These are phyloP conservation scores for Macrosiphum euphorbiae DNA, from an alignment of 2,888 invertebrate genomes.

Conservation along the genomic window DNA sequence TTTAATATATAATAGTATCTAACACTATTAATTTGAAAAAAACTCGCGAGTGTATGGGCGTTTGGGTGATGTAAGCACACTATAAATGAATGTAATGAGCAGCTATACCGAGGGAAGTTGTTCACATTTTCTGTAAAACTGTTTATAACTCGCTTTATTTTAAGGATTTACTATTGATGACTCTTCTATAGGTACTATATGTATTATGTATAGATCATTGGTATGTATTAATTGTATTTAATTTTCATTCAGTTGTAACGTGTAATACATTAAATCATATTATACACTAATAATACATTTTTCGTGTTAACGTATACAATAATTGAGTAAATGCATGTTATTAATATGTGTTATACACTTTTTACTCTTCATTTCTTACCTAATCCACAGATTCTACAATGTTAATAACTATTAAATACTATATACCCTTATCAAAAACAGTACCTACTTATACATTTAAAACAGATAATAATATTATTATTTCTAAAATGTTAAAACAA, in stretches of 20 bases:
- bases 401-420: not conserved
- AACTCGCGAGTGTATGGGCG: not conserved
- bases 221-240: too few relatives aligned
- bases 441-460: not conserved
- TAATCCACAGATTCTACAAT: not conserved
- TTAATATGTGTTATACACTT: not conserved
- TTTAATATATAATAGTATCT: not conserved
- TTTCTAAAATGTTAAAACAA: not conserved
- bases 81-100: not conserved
- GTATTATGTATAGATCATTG: not conserved
- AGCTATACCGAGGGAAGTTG: too few relatives aligned
- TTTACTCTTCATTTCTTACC: not conserved
- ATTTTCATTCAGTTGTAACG: not conserved
- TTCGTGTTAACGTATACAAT: not conserved
- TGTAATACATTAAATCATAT: not conserved
- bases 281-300: not conserved
- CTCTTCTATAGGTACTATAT: not conserved
- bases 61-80: too few relatives aligned
- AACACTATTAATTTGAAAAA: not conserved
- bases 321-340: not conserved
- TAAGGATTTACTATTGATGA: not conserved
- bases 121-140: not conserved
- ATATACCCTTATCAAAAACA: not conserved
- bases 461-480: not conserved
- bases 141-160: not conserved